phyloP scores from a whole-genome alignment of 2,113 vertebrate species.

The Coracopsis vasa region DNA sequence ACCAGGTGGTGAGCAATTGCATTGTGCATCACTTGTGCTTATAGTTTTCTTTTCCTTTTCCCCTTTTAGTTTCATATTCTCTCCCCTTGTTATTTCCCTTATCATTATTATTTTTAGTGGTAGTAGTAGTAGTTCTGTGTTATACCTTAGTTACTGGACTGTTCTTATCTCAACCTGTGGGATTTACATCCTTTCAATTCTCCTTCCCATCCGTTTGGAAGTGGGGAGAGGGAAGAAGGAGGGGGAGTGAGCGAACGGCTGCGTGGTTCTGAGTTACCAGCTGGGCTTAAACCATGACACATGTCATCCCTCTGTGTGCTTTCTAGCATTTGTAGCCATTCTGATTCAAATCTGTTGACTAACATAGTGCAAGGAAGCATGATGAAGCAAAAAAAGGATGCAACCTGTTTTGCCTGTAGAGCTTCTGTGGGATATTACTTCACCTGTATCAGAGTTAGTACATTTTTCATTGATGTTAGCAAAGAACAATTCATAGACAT shows the following conservation, averaged over 20 bases:
- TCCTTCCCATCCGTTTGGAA: neutral
- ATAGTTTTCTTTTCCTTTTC: too few species aligned
- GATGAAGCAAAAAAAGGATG: neutral
- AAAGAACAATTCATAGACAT: neutral
- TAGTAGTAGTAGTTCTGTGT: too few species aligned
- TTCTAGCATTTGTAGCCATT: neutral
- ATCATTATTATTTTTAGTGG: too few species aligned
- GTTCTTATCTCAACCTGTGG: neutral
- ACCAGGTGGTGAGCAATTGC: neutral
- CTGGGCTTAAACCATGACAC: neutral
- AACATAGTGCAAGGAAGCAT: neutral
- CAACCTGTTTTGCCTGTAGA: neutral
- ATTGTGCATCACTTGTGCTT: too few species aligned
- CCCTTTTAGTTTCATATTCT: too few species aligned
- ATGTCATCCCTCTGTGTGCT: neutral
- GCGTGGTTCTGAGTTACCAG: neutral
- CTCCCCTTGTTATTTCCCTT: too few species aligned
- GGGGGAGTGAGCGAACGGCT: neutral
- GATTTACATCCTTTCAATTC: neutral
- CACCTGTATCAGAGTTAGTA: neutral
- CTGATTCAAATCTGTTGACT: neutral
- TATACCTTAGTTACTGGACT: neutral
- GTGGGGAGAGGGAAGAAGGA: neutral
- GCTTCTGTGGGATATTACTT: neutral
- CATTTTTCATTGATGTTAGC: neutral